Percentiles rank a stretch among this genome's conserved stretches.
Conservation (phyloP, 2,113 vertebrate genomes). For the Chaetura pelagica region DNA sequence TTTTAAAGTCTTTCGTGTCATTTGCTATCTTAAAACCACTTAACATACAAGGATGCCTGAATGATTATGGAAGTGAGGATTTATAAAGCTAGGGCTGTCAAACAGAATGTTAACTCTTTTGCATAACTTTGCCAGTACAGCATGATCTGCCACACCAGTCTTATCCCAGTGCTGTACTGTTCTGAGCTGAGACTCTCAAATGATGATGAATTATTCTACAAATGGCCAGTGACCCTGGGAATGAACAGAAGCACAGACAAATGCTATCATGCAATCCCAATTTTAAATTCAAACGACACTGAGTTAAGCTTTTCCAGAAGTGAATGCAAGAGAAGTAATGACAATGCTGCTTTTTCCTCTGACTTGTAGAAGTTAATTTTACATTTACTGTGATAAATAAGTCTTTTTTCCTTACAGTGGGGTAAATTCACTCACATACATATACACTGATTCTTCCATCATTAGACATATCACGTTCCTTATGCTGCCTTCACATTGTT, state of each 20-base stretch:
- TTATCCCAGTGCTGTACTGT: not conserved
- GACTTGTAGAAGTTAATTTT: not conserved
- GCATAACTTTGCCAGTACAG: not conserved
- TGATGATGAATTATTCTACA: not conserved
- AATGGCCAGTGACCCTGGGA: not conserved
- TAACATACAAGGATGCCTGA: not conserved
- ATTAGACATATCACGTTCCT: not conserved
- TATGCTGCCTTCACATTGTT: not conserved
- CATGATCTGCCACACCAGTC: not conserved
- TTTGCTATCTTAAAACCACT: not conserved
- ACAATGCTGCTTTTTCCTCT: not conserved
- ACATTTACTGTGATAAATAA: not conserved
- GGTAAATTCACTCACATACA: not conserved
- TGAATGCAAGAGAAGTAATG: not conserved
- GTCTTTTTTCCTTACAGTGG: not conserved
- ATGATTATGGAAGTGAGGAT: not conserved
- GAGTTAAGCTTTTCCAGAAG: not conserved
- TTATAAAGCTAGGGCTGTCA: not conserved
- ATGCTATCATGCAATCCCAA: not conserved
- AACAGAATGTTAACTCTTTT: not conserved
- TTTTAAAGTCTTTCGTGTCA: not conserved
- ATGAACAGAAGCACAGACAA: not conserved
- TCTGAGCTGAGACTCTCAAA: not conserved
- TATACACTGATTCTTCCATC: not conserved
- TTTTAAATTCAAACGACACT: not conserved